phyloP scores from a whole-genome alignment of 2,797 vertebrate species.

The Sternotherus odoratus region DNA sequence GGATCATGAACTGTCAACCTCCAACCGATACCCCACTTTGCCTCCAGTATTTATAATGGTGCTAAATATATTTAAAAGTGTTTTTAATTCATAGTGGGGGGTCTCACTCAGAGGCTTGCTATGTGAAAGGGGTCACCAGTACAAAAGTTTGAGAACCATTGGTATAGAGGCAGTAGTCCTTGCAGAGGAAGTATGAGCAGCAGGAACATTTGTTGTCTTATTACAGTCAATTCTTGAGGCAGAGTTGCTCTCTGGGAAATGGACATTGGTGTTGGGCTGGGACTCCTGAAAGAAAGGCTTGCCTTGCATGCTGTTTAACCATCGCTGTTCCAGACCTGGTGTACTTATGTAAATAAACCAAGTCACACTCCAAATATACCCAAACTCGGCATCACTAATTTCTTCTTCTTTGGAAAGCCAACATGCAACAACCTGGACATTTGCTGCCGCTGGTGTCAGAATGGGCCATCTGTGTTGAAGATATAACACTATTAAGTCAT shows the following conservation, averaged over 20 bases:
- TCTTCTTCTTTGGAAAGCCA: background rate
- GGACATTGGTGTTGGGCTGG: background rate
- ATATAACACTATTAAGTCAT: fast-evolving
- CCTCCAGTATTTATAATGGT: too few species aligned
- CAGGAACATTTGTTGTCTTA: fast-evolving
- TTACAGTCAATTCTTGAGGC: fast-evolving
- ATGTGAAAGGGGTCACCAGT: too few species aligned
- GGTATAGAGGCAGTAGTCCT: fast-evolving
- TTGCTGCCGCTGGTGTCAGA: background rate
- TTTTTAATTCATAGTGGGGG: too few species aligned
- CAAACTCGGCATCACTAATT: background rate
- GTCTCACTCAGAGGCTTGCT: too few species aligned
- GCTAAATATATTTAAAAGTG: too few species aligned
- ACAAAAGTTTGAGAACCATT: too few species aligned
- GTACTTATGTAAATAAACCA: background rate
- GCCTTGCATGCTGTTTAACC: background rate
- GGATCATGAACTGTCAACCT: too few species aligned
- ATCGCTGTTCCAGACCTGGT: background rate
- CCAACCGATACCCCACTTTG: too few species aligned
- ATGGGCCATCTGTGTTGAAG: background rate
- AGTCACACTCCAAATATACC: background rate
- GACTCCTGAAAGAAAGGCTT: background rate
- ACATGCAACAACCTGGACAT: background rate
- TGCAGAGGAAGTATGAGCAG: fast-evolving
- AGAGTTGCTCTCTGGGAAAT: background rate